A percentile compares a stretch with the other conserved stretches of the same genome.
Evolutionary conservation across 2,797 vertebrate species (phyloP).

Genomic region (Botia kubotai): DNA sequence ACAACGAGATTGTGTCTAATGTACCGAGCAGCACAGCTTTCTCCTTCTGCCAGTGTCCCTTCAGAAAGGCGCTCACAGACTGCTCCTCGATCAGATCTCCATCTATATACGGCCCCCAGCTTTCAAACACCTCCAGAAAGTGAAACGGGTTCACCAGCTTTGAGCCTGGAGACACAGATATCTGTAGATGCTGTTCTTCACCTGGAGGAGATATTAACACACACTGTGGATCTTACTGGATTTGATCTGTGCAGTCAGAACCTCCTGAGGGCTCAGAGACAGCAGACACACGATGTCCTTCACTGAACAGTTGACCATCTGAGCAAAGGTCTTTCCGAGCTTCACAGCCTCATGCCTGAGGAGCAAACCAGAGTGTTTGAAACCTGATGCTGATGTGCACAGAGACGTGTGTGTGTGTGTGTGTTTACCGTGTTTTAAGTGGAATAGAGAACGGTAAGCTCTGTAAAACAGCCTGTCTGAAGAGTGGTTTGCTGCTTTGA

Average conservation of each 20-base stretch:
- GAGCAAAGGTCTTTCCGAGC: constrained; percentile 76
- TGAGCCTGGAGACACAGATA: constrained; percentile 65
- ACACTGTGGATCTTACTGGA: constrained; percentile 69
- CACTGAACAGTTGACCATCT: constrained; percentile 75
- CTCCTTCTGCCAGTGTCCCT: constrained; percentile 79
- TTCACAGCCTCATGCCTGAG: constrained; percentile 76
- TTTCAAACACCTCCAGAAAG: constrained; percentile 81
- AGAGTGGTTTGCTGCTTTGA: constrained; percentile 76
- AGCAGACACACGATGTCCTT: constrained; percentile 75
- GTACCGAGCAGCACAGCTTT: constrained; percentile 77
- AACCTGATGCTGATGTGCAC: background rate
- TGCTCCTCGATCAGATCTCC: constrained; percentile 77
- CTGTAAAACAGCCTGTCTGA: constrained; percentile 76
- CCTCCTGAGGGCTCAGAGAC: constrained; percentile 72
- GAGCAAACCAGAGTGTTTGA: background rate
- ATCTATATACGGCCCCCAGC: constrained; percentile 77
- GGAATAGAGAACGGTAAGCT: constrained; percentile 81
- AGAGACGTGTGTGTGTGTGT: background rate
- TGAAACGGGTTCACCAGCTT: constrained; percentile 77
- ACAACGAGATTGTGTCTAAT: too few relatives aligned
- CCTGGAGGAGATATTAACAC: background rate
- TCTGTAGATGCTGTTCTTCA: background rate
- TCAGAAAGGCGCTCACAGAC: constrained; percentile 73
- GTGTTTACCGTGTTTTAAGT: constrained; percentile 76
- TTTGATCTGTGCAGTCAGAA: constrained; percentile 79